Conservation (phyloP, 1,140 invertebrate species). For the Magallana ariakensis region DNA sequence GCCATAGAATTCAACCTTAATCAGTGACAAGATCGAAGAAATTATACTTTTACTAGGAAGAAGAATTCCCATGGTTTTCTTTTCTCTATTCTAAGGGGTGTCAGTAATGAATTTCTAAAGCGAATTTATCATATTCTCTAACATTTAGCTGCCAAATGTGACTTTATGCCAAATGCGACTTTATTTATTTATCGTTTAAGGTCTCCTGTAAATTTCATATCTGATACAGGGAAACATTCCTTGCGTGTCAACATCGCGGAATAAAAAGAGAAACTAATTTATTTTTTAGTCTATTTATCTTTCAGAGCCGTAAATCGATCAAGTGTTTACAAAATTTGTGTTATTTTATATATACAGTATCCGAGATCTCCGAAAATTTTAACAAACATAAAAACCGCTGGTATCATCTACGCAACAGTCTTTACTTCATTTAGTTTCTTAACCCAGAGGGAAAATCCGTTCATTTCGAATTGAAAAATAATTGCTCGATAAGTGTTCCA, state of each 20-base stretch:
- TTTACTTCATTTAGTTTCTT: not conserved
- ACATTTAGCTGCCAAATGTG: constrained; percentile 23
- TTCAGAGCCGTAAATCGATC: constrained; percentile 14
- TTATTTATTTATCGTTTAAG: constrained; percentile 29
- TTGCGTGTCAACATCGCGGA: constrained; percentile 23
- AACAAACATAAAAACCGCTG: constrained; percentile 1
- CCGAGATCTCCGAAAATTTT: not conserved
- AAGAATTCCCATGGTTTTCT: not conserved
- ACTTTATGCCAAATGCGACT: constrained; percentile 24
- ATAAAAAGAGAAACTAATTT: constrained; percentile 36
- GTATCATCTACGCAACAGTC: not conserved
- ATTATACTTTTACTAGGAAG: not conserved
- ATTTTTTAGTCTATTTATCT: constrained; percentile 36
- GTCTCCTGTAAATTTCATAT: constrained; percentile 26
- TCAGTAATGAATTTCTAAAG: constrained; percentile 5
- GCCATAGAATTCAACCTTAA: not conserved
- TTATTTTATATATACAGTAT: not conserved
- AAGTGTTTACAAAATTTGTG: not conserved
- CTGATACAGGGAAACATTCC: constrained; percentile 12
- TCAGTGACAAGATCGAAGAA: not conserved
- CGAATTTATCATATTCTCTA: constrained; percentile 13
- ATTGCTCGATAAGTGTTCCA: not conserved
- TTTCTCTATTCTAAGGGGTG: not conserved
- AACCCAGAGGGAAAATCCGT: not conserved
- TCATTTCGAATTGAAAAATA: constrained; percentile 15